Percentiles rank a stretch among this genome's conserved stretches.
phyloP scores from a whole-genome alignment of 1,140 invertebrate species.

The Drosophila arizonae region DNA sequence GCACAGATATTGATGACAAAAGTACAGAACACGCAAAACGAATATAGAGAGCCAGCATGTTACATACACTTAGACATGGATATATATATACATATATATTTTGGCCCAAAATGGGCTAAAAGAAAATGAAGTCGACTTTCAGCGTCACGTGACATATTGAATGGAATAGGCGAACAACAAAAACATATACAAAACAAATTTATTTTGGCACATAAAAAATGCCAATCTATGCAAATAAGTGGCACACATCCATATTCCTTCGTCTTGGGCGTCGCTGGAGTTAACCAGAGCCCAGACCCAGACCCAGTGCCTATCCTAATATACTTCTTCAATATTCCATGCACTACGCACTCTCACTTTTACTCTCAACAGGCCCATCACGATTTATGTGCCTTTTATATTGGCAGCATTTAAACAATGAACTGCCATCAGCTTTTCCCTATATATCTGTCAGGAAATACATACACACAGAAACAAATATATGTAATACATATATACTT shows the following conservation, averaged over 20 bases:
- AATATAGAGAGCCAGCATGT: constrained; percentile 7
- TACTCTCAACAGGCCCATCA: constrained; percentile 12
- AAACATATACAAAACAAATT: constrained; percentile 37
- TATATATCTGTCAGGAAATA: constrained; percentile 14
- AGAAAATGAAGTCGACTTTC: constrained; percentile 63
- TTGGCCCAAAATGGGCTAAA: constrained; percentile 7
- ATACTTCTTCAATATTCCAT: constrained; percentile 15
- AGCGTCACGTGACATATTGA: constrained; percentile 66
- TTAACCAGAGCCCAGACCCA: not conserved
- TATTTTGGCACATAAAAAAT: constrained; percentile 59
- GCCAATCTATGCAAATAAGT: constrained; percentile 77
- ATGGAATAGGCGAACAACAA: constrained; percentile 16
- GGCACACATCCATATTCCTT: constrained; percentile 54
- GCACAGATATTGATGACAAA: constrained; percentile 58
- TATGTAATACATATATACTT: not conserved
- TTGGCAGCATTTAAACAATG: constrained; percentile 72
- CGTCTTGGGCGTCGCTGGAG: not conserved
- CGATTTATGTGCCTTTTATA: constrained; percentile 72
- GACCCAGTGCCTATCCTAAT: not conserved
- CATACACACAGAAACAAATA: not conserved
- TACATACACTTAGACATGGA: not conserved
- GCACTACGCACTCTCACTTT: too few species aligned
- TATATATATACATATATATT: not conserved
- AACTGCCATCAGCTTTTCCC: constrained; percentile 46
- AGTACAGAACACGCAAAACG: constrained; percentile 7